phyloP scores from a whole-genome alignment of 1,140 invertebrate species.

The Zaprionus capensis region DNA sequence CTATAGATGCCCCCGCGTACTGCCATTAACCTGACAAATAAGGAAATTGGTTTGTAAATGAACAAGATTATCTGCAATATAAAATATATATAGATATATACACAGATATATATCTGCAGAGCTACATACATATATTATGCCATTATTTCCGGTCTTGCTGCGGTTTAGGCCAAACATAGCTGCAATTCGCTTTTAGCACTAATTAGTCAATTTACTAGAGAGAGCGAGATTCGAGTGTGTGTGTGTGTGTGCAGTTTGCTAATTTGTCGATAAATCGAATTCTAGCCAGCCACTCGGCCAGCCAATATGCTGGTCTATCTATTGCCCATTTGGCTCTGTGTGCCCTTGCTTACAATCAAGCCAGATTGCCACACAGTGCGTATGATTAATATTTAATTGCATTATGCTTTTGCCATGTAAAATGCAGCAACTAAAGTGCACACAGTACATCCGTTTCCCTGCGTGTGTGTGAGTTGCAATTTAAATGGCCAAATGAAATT shows the following conservation, averaged over 20 bases:
- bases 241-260: slow-evolving; percentile 55
- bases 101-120: not conserved
- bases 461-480: slow-evolving; percentile 26
- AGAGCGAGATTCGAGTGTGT: not conserved
- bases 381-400: slow-evolving; percentile 81
- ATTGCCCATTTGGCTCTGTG: not conserved
- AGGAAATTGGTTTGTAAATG: slow-evolving; percentile 69
- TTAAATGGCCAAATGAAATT: slow-evolving; percentile 56
- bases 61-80: slow-evolving; percentile 6
- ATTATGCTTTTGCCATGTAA: slow-evolving; percentile 55
- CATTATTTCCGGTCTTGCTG: slow-evolving; percentile 15
- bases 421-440: slow-evolving; percentile 53
- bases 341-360: not conserved
- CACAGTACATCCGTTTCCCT: not conserved
- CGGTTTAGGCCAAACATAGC: slow-evolving; percentile 45
- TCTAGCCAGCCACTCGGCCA: slow-evolving; percentile 20
- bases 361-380: slow-evolving; percentile 52
- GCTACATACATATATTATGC: slow-evolving; percentile 4
- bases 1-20: too few relatives aligned
- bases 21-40: slow-evolving; percentile 39
- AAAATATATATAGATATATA: not conserved
- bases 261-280: slow-evolving; percentile 63
- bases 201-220: slow-evolving; percentile 70
- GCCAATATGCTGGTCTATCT: slow-evolving; percentile 34
- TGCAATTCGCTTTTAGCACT: slow-evolving; percentile 65